These are phyloP conservation scores for Trachymyrmex septentrionalis DNA, from an alignment of 1,140 invertebrate species.

Conservation along the genomic window DNA sequence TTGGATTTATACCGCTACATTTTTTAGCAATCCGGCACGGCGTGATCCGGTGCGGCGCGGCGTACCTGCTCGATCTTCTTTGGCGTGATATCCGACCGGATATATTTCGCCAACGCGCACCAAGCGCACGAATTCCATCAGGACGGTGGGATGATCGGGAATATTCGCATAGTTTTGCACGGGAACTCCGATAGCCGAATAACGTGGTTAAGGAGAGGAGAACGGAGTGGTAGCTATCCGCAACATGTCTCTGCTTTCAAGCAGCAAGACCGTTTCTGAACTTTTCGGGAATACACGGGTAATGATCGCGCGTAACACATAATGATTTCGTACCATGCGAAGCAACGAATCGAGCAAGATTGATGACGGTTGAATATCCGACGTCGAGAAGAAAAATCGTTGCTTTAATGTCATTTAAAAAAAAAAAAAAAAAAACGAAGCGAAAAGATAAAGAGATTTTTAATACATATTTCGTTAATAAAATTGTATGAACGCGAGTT, in stretches of 20 bases:
- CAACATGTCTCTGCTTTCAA: constrained; percentile 87
- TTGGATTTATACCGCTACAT: not conserved
- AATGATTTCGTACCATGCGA: constrained; percentile 10
- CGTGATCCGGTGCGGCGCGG: no score
- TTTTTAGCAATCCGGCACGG: constrained; percentile 43
- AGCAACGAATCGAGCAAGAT: not conserved
- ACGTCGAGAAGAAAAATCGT: not conserved
- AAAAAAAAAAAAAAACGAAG: not conserved
- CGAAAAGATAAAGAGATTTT: not conserved
- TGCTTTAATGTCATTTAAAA: not conserved
- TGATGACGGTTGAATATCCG: not conserved
- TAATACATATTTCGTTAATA: not conserved
- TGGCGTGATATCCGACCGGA: constrained; percentile 33
- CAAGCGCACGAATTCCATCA: constrained; percentile 66
- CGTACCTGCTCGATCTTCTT: constrained; percentile 34
- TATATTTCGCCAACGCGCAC: constrained; percentile 46
- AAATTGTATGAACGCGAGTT: not conserved
- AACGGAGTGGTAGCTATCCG: constrained; percentile 82
- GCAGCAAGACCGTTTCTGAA: constrained; percentile 78
- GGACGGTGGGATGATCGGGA: constrained; percentile 70
- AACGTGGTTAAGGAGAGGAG: constrained; percentile 78
- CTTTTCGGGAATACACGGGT: constrained; percentile 60
- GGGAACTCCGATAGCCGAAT: constrained; percentile 73
- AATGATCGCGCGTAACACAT: constrained; percentile 59
- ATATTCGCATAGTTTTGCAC: constrained; percentile 80